Conservation (phyloP, 2,797 vertebrate genomes). For the Sebastes cheni region DNA sequence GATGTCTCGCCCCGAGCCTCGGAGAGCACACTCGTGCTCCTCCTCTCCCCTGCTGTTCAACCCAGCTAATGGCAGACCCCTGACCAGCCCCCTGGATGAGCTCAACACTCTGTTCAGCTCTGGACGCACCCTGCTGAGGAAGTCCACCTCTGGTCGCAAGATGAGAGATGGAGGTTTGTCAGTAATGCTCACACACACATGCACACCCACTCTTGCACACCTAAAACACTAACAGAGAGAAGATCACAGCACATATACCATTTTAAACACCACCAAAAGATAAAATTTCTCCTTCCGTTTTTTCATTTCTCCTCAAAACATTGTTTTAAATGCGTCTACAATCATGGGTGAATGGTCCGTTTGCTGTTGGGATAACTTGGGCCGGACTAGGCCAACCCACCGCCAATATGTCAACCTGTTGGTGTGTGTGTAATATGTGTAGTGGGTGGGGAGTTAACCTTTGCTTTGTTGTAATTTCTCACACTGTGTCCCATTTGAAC, state of each 20-base stretch:
- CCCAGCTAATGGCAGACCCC: conserved; percentile 86
- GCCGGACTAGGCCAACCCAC: background rate
- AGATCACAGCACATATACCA: background rate
- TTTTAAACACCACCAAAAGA: background rate
- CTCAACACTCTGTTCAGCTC: conserved; percentile 95
- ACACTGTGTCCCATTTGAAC: background rate
- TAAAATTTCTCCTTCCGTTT: background rate
- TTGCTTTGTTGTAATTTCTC: conserved; percentile 5
- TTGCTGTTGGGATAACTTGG: background rate
- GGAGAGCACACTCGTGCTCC: conserved; percentile 85
- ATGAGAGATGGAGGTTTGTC: conserved; percentile 89
- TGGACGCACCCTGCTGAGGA: conserved; percentile 90
- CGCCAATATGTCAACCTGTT: background rate
- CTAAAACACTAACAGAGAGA: background rate
- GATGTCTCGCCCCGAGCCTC: conserved; percentile 85
- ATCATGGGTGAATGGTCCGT: background rate
- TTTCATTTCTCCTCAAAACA: background rate
- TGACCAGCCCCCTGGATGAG: conserved; percentile 95
- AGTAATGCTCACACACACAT: background rate
- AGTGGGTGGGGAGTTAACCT: background rate
- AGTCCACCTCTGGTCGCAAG: conserved; percentile 90
- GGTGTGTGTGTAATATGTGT: background rate
- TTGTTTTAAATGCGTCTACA: conserved; percentile 36
- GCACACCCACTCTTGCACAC: background rate
- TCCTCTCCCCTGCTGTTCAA: conserved; percentile 88